Base-by-base conservation (phyloP, 2,888 invertebrate species). In the Hirtodrosophila cameraria region DNA sequence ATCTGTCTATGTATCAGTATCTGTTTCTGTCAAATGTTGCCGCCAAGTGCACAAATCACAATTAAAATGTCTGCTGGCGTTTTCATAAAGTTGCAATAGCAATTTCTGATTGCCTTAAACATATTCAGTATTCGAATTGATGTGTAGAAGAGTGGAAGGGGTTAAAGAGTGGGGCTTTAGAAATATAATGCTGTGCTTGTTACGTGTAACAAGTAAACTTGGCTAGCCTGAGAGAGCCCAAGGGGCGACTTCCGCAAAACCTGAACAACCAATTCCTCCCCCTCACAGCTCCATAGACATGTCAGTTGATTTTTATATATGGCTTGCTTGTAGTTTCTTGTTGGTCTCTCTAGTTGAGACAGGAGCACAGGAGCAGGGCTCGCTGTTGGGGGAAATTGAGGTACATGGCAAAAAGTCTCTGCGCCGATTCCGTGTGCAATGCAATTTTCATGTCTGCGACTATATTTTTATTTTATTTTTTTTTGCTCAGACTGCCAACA, bases 151-250 rank as follows among this genome's bases (percentile, higher is more conserved):
- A 7, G 9, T 13, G 16, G 4, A 20, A 13, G 31, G 9, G 18
- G n/a, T n/a, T n/a, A n/a, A n/a, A n/a, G 0, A 15, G 6, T 5
- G 27, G 38, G 1, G 38, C 25, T 28, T 31, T 53, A 46, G 46
- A 53, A n/a, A 65, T 52, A 49, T 53, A 61, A 75, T 57, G 75
- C 57, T 53, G 39, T 46, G 62, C 60, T 69, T 69, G 63, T 80
- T 69, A 77, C 65, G 65, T 71, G 79, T 66, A 78, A 79, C 72
- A 76, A 79, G 80, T 76, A 65, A 79, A 79, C 72, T 62, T 53
- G 53, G 52, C 42, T 41, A 54, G 48, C 20, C 50, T 13, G 5
- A 13, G 15, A 25, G 39, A 16, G 31, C 59, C 49, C 66, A 67
- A 60, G 70, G 49, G 57, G 42, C 36, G 50, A 70, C 59, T 70